A percentile compares a stretch with the other conserved stretches of the same genome.
phyloP scores from a whole-genome alignment of 2,113 vertebrate species.

The Oenanthe oenanthe region DNA sequence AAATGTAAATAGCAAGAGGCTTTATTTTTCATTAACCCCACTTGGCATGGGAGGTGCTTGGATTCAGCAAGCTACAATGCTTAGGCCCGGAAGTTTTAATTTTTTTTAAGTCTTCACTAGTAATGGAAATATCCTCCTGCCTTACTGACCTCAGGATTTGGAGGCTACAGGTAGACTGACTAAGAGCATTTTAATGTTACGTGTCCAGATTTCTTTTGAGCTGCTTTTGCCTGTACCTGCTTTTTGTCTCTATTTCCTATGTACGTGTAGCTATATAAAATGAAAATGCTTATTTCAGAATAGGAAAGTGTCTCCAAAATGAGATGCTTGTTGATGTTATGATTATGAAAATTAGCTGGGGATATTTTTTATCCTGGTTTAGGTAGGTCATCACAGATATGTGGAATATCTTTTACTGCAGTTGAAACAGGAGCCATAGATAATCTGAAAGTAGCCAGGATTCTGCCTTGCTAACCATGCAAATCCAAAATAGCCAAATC shows the following conservation, averaged over 20 bases:
- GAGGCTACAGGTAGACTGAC: not conserved
- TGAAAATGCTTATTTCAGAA: not conserved
- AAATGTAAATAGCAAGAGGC: not conserved
- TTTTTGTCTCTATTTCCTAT: not conserved
- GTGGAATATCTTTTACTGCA: not conserved
- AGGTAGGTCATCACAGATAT: not conserved
- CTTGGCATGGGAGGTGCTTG: not conserved
- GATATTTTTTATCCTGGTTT: not conserved
- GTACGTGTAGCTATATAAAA: not conserved
- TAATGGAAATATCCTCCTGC: not conserved
- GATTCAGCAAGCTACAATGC: not conserved
- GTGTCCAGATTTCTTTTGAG: not conserved
- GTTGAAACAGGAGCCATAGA: not conserved
- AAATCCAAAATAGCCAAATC: not conserved
- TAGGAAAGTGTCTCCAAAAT: not conserved
- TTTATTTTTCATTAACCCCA: not conserved
- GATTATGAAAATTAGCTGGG: not conserved
- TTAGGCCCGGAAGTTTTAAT: not conserved
- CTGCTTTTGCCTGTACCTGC: not conserved
- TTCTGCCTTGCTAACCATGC: not conserved
- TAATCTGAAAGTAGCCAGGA: not conserved
- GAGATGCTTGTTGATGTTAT: not conserved
- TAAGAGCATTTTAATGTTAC: not conserved
- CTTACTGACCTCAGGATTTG: not conserved
- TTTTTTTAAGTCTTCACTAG: not conserved